These are phyloP conservation scores for Pelmatolapia mariae DNA, from an alignment of 2,113 vertebrate genomes.

Conservation along the genomic window DNA sequence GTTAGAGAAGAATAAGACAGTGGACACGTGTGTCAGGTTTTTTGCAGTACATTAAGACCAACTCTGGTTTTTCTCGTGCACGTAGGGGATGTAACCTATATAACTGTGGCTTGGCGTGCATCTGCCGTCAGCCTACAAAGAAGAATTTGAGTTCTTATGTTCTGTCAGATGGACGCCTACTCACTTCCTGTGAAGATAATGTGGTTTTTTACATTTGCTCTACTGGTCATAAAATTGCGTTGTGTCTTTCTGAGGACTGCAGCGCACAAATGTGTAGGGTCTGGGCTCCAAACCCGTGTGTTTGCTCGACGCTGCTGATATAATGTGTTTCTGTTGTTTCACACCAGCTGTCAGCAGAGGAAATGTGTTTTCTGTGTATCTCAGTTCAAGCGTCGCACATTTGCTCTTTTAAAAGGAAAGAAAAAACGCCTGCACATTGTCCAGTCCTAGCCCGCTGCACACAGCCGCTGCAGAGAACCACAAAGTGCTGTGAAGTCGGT, in stretches of 20 bases:
- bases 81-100: neutral
- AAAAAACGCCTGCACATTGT: neutral
- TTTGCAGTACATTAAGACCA: neutral
- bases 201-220: neutral
- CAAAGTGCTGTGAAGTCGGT: conserved; percentile 21
- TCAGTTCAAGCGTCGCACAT: conserved; percentile 1
- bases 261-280: neutral
- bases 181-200: conserved; percentile 40
- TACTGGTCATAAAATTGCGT: neutral
- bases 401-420: neutral
- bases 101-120: neutral
- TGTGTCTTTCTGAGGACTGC: neutral
- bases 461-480: neutral
- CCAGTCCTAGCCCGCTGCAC: neutral
- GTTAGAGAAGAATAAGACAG: neutral
- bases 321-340: neutral
- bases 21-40: neutral
- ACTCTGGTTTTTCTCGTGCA: neutral
- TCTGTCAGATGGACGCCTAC: conserved; percentile 3
- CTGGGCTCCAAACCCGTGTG: neutral
- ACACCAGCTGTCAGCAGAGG: neutral
- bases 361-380: neutral
- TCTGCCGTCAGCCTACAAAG: neutral
- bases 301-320: neutral
- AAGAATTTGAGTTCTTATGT: neutral